Evolutionary conservation across 2,113 vertebrate genomes (phyloP).

Genomic region (Okapia johnstoni): DNA sequence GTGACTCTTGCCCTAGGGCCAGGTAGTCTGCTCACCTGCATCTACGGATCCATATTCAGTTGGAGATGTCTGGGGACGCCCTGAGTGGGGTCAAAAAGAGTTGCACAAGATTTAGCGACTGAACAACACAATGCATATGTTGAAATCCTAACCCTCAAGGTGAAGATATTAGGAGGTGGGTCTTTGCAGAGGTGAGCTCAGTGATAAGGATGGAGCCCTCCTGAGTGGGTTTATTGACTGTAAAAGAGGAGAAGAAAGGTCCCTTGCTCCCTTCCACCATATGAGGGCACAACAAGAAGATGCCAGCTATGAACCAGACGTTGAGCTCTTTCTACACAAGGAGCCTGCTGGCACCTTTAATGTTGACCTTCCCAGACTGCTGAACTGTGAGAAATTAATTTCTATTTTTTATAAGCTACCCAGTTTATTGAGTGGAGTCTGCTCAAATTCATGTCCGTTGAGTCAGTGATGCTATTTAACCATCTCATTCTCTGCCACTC

Average conservation of each 20-base stretch:
- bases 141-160: background rate
- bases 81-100: background rate
- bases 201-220: background rate
- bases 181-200: background rate
- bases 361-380: background rate
- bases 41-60: background rate
- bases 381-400: background rate
- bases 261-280: background rate
- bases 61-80: background rate
- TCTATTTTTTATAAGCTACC: background rate
- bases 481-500: background rate
- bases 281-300: background rate
- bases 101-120: background rate
- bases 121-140: background rate
- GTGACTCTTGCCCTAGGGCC: background rate
- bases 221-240: background rate
- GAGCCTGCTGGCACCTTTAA: background rate
- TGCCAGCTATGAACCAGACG: background rate
- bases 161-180: background rate
- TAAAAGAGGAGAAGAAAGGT: background rate
- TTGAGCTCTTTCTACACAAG: background rate
- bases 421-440: background rate
- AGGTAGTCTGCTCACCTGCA: background rate
- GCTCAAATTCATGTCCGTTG: background rate
- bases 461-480: background rate